A percentile compares a stretch with the other conserved stretches of the same genome.
These are phyloP conservation scores for Philonicus albiceps DNA, from an alignment of 2,888 invertebrate species.

Conservation along the genomic window DNA sequence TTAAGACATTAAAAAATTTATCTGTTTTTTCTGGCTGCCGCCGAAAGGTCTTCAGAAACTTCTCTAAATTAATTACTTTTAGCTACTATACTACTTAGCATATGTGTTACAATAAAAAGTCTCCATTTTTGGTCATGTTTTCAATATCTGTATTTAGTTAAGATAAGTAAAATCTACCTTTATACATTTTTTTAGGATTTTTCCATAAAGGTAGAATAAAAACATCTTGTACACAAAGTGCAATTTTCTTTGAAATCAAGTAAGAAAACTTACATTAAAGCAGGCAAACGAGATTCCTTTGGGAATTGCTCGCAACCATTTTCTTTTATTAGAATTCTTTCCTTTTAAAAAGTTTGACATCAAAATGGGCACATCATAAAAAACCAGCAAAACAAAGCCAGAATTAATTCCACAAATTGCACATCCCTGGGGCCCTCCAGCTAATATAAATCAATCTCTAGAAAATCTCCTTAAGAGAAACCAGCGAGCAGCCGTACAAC, in stretches of 20 bases:
- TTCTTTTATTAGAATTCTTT: background rate
- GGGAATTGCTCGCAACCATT: background rate
- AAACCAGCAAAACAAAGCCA: background rate
- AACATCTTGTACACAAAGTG: background rate
- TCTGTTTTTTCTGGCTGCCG: too few relatives aligned
- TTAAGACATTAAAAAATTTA: too few relatives aligned
- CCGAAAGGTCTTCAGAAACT: too few relatives aligned
- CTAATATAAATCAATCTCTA: constrained; percentile 35
- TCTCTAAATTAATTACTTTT: too few relatives aligned
- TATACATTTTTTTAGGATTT: too few relatives aligned
- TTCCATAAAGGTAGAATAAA: background rate
- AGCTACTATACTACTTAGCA: too few relatives aligned
- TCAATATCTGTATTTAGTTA: too few relatives aligned
- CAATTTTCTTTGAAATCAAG: background rate
- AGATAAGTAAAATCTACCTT: too few relatives aligned
- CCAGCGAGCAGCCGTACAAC: background rate
- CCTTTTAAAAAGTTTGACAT: background rate
- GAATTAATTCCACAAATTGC: constrained; percentile 31
- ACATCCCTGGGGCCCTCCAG: background rate
- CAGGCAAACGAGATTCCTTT: background rate
- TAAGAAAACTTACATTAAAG: background rate
- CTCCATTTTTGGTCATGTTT: too few relatives aligned
- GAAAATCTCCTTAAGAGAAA: constrained; percentile 3
- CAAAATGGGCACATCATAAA: constrained; percentile 3
- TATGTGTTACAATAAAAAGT: too few relatives aligned